These are phyloP conservation scores for Rhamnusium bicolor DNA, from an alignment of 2,888 invertebrate species.

Conservation along the genomic window DNA sequence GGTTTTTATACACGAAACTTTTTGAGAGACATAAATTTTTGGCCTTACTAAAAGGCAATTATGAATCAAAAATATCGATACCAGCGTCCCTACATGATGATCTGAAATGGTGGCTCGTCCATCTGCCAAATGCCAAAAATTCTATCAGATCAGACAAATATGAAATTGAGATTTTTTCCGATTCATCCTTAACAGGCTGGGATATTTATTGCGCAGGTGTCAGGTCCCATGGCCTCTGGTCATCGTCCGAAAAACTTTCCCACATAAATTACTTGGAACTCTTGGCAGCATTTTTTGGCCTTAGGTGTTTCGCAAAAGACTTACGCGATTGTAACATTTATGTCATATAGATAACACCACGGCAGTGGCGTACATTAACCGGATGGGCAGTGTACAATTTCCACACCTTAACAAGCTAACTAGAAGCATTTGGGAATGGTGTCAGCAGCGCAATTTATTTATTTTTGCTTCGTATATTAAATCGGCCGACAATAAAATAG, in stretches of 20 bases:
- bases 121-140: background rate
- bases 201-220: background rate
- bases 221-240: background rate
- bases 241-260: background rate
- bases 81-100: background rate
- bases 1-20: background rate
- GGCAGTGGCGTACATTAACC: slow-evolving; percentile 37
- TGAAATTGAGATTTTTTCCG: slow-evolving; percentile 14
- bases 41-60: background rate
- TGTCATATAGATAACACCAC: slow-evolving; percentile 38
- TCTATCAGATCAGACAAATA: background rate
- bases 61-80: background rate
- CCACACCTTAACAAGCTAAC: slow-evolving; percentile 12
- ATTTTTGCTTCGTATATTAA: slow-evolving; percentile 40
- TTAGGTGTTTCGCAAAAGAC: background rate
- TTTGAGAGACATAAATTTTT: slow-evolving; percentile 9
- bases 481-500: slow-evolving; percentile 33
- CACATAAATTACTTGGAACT: slow-evolving; percentile 20
- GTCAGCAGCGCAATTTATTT: slow-evolving; percentile 31
- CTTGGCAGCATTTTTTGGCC: background rate
- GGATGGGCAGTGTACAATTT: slow-evolving; percentile 36
- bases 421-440: slow-evolving; percentile 37
- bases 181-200: slow-evolving; percentile 6
- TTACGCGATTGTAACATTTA: slow-evolving; percentile 21
- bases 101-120: background rate